Conservation (phyloP, 2,888 invertebrate genomes). For the Drosophila subquinaria region DNA sequence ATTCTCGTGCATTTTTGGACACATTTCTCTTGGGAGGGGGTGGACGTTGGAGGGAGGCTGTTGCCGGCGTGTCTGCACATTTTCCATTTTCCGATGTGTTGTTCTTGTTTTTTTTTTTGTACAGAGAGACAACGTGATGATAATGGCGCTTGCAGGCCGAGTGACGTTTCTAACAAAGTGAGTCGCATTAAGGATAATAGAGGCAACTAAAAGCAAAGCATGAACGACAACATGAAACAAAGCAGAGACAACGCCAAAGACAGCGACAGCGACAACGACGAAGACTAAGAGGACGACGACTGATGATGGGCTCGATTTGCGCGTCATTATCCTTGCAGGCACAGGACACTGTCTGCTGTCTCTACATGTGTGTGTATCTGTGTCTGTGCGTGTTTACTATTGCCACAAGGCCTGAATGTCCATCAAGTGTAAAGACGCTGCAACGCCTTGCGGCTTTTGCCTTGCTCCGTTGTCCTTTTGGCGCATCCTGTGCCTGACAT, state of each 20-base stretch:
- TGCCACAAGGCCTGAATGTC: conserved; percentile 70
- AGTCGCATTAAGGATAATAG: conserved; percentile 82
- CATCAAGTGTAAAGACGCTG: conserved; percentile 68
- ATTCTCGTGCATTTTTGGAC: conserved; percentile 76
- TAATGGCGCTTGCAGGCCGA: conserved; percentile 80
- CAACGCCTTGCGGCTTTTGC: conserved; percentile 48
- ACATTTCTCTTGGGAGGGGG: conserved; percentile 43
- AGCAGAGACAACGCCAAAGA: conserved; percentile 55
- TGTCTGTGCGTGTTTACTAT: conserved; percentile 28
- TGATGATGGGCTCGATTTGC: conserved; percentile 75
- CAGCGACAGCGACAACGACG: conserved; percentile 16
- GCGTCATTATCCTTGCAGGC: conserved; percentile 74
- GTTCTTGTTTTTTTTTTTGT: conserved; percentile 12
- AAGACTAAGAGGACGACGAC: conserved; percentile 25
- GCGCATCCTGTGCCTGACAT: conserved; percentile 71
- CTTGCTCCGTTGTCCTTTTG: conserved; percentile 46
- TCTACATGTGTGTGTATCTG: conserved; percentile 6
- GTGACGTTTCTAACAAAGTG: conserved; percentile 81
- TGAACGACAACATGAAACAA: conserved; percentile 67
- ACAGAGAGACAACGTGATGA: conserved; percentile 62
- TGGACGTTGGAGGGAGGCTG: conserved; percentile 8
- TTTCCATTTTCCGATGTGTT: conserved; percentile 65
- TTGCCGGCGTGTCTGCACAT: conserved; percentile 74
- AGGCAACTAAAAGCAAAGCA: conserved; percentile 77
- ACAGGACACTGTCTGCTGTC: conserved; percentile 27